Base-by-base conservation (phyloP, 2,888 invertebrate genomes). In the Clitarchus hookeri region DNA sequence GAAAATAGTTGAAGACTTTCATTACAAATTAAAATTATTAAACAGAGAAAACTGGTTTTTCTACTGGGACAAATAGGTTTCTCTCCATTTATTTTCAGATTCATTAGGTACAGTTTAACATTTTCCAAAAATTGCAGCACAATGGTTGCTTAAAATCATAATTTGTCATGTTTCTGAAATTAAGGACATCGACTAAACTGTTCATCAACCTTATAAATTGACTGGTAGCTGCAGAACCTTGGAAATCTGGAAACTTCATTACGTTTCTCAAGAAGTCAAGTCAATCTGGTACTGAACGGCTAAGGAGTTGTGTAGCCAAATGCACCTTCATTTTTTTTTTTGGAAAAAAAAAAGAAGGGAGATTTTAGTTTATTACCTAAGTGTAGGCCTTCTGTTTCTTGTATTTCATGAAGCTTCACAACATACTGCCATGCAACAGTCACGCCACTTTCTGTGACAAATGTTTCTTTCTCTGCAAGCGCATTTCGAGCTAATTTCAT, bases 21-120 rank as follows among this genome's bases (percentile, higher is more conserved):
- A 83, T 27, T 83, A 36, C 84, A 83, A 83, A 83, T 83, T 3
- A 83, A n/a, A n/a, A n/a, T n/a, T n/a, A n/a, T 83, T 11, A 83
- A 36, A 13, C 84, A 27, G 9, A 83, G 84, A 16, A 83, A 83
- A 9, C 25, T 36, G 13, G 44, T 83, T 36, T 83, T 83, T 83
- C 84, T 83, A 11, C 11, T 25, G 25, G 84, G 27, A 48, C 27
- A 8, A 65, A 26, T 48, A 36, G 9, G 11, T 19, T 65, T 48
- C 53, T n/a, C 48, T n/a, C 27, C 12, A 25, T 25, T 83, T 83
- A 83, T 13, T 8, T 83, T 83, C 53, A 44, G 27, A 25, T 48
- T 83, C 84, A 83, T 83, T 19, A 65, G 65, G 19, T 65, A 65
- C 16, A 65, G 16, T 23, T 65, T 65, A 6, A 16, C 65, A 12